phyloP scores from a whole-genome alignment of 2,888 invertebrate genomes.

The Drosophila sordidula region DNA sequence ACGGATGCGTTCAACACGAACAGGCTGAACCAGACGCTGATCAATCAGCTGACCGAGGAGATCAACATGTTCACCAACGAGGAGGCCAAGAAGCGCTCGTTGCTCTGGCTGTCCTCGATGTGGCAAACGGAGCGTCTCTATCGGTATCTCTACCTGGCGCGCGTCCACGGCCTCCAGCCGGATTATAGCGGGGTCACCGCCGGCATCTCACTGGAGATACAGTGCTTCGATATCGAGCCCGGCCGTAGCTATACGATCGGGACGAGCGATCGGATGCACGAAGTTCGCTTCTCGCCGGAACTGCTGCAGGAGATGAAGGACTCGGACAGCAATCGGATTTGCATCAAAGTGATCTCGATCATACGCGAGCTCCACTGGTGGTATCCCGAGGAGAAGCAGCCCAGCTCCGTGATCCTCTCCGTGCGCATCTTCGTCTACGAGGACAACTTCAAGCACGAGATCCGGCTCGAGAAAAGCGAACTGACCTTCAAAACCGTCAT shows the following conservation, averaged over 20 bases:
- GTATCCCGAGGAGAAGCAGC: constrained; percentile 60
- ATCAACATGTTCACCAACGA: background rate
- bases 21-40: background rate
- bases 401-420: constrained; percentile 45
- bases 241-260: background rate
- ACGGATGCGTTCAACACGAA: fast-evolving
- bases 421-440: constrained; percentile 28
- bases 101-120: constrained; percentile 41
- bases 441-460: constrained; percentile 11
- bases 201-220: constrained; percentile 12
- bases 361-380: constrained; percentile 59
- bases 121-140: constrained; percentile 54
- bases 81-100: background rate
- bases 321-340: background rate
- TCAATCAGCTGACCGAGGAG: constrained; percentile 17
- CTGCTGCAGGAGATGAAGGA: constrained; percentile 41
- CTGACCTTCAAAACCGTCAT: constrained; percentile 17
- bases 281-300: constrained; percentile 22
- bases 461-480: background rate
- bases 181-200: background rate
- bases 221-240: constrained; percentile 15
- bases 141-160: constrained; percentile 11
- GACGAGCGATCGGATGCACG: constrained; percentile 46
- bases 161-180: background rate
- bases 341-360: constrained; percentile 49